Evolutionary conservation across 2,113 vertebrate genomes (phyloP).

Genomic region (zebrafish (Danio rerio)): DNA sequence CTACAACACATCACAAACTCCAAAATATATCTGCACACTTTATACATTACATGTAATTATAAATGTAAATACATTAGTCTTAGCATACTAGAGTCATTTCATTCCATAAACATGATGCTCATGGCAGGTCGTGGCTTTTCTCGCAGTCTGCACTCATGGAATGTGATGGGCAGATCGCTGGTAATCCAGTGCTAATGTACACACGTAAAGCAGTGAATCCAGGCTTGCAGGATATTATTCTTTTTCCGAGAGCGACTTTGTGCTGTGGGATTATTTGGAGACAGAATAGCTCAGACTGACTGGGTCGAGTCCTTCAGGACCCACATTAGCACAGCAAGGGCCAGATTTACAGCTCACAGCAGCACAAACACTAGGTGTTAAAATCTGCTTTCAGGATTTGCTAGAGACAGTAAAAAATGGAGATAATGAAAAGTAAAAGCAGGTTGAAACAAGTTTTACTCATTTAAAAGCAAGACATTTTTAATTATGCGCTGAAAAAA

Average conservation of each 20-base stretch:
- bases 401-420: too few relatives aligned
- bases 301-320: neutral
- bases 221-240: slow-evolving; percentile 76
- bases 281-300: slow-evolving; percentile 51
- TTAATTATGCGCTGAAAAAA: too few relatives aligned
- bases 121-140: neutral
- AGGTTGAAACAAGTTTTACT: too few relatives aligned
- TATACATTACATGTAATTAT: too few relatives aligned
- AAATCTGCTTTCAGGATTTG: too few relatives aligned
- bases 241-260: slow-evolving; percentile 74
- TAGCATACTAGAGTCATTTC: neutral
- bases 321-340: too few relatives aligned
- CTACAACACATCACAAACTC: too few relatives aligned
- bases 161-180: slow-evolving; percentile 78
- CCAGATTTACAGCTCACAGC: too few relatives aligned
- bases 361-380: too few relatives aligned
- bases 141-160: slow-evolving; percentile 76
- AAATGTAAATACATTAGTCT: neutral
- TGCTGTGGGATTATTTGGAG: slow-evolving; percentile 70
- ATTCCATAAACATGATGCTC: neutral
- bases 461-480: too few relatives aligned
- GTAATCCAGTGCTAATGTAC: slow-evolving; percentile 71
- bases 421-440: too few relatives aligned
- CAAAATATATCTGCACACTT: too few relatives aligned
- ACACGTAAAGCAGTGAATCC: slow-evolving; percentile 69